A percentile compares a stretch with the other conserved stretches of the same genome.
Evolutionary conservation across 2,797 vertebrate species (phyloP).

Genomic region (Dallia pectoralis): DNA sequence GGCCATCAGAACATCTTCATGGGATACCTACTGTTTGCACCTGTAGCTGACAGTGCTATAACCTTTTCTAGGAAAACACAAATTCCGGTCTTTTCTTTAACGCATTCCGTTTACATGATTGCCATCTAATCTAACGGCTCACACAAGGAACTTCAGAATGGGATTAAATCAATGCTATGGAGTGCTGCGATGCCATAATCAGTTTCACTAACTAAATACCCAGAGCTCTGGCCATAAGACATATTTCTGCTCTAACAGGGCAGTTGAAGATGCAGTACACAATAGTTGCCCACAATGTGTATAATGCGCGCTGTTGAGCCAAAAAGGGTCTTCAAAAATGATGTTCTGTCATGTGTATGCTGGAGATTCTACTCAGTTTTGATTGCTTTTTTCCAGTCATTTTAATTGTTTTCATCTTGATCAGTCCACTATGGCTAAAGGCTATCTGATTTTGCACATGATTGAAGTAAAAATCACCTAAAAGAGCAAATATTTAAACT

Average conservation of each 20-base stretch:
- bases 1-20: conserved; percentile 76
- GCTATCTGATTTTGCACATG: no score
- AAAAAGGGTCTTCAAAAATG: no score
- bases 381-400: no score
- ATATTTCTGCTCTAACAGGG: conserved; percentile 12
- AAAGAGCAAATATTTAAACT: no score
- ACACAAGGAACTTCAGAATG: conserved; percentile 57
- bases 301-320: not conserved
- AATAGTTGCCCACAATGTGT: not conserved
- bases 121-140: conserved; percentile 77
- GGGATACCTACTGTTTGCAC: conserved; percentile 60
- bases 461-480: no score
- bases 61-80: conserved; percentile 76
- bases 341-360: no score
- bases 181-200: conserved; percentile 54
- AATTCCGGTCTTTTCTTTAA: conserved; percentile 71
- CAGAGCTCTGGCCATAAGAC: not conserved
- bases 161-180: conserved; percentile 51
- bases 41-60: conserved; percentile 71
- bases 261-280: not conserved
- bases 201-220: conserved; percentile 20
- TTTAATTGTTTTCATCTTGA: no score
- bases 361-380: no score
- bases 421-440: no score
- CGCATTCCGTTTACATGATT: conserved; percentile 5